phyloP scores from a whole-genome alignment of 2,797 vertebrate species.

The Cyclura pinguis region DNA sequence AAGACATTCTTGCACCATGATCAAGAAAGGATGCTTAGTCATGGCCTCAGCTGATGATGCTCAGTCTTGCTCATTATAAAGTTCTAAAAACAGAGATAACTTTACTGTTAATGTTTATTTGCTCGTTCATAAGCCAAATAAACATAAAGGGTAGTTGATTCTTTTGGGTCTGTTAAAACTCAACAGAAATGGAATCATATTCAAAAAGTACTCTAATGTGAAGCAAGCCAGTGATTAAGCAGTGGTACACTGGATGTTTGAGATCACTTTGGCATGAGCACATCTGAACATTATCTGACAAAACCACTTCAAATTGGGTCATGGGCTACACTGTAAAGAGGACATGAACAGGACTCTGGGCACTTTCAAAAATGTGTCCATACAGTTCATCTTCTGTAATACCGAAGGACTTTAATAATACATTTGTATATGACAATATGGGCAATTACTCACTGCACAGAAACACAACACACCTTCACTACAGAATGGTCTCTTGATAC shows the following conservation, averaged over 20 bases:
- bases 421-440: not conserved
- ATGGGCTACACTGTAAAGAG: not conserved
- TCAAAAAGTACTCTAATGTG: not conserved
- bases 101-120: not conserved
- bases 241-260: not conserved
- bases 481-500: constrained; percentile 96
- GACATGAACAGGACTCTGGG: not conserved
- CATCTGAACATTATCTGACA: not conserved
- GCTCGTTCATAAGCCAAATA: not conserved
- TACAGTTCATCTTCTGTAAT: not conserved
- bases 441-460: not conserved
- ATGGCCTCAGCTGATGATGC: not conserved
- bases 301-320: not conserved
- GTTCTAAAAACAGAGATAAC: not conserved
- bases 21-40: not conserved
- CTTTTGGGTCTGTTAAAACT: not conserved
- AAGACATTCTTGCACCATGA: not conserved
- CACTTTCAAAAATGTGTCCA: not conserved
- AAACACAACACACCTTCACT: constrained; percentile 90
- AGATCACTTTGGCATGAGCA: not conserved
- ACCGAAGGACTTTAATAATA: not conserved
- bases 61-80: not conserved
- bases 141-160: not conserved
- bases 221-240: not conserved
- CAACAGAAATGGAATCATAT: not conserved